Conservation (phyloP, 2,113 vertebrate genomes). For the Neotragus moschatus region DNA sequence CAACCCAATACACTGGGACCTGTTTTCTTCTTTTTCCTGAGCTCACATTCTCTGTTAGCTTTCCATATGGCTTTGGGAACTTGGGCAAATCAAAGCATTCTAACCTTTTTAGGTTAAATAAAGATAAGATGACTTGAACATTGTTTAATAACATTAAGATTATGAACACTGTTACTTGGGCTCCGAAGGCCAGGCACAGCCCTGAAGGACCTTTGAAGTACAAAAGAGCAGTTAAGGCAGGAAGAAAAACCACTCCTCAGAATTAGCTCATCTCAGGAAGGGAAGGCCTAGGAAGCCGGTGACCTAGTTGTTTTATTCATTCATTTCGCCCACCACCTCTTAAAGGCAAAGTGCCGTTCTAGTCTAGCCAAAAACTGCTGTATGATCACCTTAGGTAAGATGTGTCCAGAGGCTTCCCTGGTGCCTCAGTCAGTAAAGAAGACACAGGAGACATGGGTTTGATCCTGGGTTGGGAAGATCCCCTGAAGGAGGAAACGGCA, state of each 20-base stretch:
- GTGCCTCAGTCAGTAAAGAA: not conserved
- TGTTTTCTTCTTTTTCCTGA: not conserved
- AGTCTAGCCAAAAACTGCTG: not conserved
- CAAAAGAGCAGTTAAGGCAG: not conserved
- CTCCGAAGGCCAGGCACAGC: not conserved
- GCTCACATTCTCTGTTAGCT: not conserved
- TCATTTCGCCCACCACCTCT: slow-evolving; percentile 15
- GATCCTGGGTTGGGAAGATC: not conserved
- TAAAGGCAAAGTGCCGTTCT: slow-evolving; percentile 2
- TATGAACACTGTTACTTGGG: not conserved
- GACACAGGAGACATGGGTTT: not conserved
- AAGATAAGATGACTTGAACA: not conserved
- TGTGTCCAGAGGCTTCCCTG: not conserved
- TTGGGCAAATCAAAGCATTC: not conserved
- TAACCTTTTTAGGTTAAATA: not conserved
- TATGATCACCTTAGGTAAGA: not conserved
- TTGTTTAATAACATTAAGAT: not conserved
- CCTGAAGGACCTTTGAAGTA: not conserved
- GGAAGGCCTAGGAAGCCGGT: not conserved
- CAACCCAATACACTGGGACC: not conserved
- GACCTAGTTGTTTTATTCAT: slow-evolving; percentile 1
- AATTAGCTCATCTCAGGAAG: slow-evolving; percentile 8
- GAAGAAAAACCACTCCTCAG: not conserved
- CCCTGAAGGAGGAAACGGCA: not conserved
- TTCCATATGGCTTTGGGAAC: not conserved